Evolutionary conservation across 2,113 vertebrate genomes (phyloP), one percentile per base, ranked within the genome.

Genomic region (Podarcis raffonei): DNA sequence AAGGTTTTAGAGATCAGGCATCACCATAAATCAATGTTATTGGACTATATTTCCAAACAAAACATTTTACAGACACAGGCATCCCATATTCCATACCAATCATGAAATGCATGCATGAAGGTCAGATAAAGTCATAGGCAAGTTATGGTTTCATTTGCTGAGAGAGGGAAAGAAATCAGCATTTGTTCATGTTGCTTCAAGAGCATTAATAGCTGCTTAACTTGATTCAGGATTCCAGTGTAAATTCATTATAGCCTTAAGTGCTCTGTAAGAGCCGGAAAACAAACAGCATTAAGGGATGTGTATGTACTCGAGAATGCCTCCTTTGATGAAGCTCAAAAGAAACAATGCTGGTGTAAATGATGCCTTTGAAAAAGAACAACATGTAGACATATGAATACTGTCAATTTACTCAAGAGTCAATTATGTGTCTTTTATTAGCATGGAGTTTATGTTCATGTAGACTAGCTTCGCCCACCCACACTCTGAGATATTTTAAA

Each of bases 21-120:
- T 94, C 93, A 94, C 92, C 77, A 92, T 97, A 96, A 96, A 96
- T 97, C 96, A 96, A 92, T 94, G 91, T 96, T 97, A 97, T 95
- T 96, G 92, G 94, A 94, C 91, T 90, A 87, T 96, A 96, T 95
- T 96, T 97, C 94, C 92, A 96, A 96, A 96, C 94, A 97, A 96
- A 97, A 96, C 87, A 92, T 96, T 94, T 96, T 94, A 89, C 92
- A 95, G 90, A 95, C 87, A 84, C n/a, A 95, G 91, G 88, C 93
- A 91, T 90, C 80, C 23, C 66, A 94, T 90, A 90, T 94, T 93
- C 87, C 91, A 89, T 94, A 94, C 94, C 92, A 89, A 94, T 90
- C 94, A 87, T 92, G 93, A 81, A 93, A 92, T 68, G 85, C 81
- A 92, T 87, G 87, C 71, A 3, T 94, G 94, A 96, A 96, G 96